Percentiles rank a stretch among this genome's conserved stretches.
Conservation (phyloP, 2,888 invertebrate species). For the Andrena fulva region DNA sequence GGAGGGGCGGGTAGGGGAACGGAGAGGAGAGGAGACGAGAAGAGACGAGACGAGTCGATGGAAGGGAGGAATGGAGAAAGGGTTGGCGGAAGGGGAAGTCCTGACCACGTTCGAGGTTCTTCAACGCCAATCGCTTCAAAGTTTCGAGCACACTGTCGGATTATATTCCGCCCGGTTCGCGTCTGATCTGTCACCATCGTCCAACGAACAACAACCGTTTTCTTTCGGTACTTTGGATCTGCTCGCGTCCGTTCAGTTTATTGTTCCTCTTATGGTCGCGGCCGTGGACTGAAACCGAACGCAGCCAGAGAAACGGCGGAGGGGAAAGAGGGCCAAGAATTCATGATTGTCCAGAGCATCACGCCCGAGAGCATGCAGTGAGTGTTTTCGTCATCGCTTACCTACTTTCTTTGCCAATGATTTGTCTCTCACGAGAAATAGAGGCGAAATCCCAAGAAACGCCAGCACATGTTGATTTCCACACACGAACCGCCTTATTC, state of each 20-base stretch:
- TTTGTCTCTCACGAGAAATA: too few relatives aligned
- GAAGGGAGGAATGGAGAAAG: slow-evolving; percentile 39
- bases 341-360: neutral
- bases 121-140: slow-evolving; percentile 71
- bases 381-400: slow-evolving; percentile 51
- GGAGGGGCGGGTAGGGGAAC: slow-evolving; percentile 11
- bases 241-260: neutral
- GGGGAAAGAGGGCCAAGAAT: slow-evolving; percentile 19
- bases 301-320: neutral
- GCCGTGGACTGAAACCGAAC: neutral
- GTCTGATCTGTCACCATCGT: slow-evolving; percentile 76
- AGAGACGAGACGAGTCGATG: slow-evolving; percentile 11
- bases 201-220: slow-evolving; percentile 58
- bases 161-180: slow-evolving; percentile 77
- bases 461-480: too few relatives aligned
- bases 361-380: slow-evolving; percentile 66
- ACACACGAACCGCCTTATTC: too few relatives aligned
- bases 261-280: neutral
- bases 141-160: slow-evolving; percentile 73
- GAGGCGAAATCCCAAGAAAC: too few relatives aligned
- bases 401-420: neutral
- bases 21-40: neutral
- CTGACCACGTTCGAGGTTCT: slow-evolving; percentile 79
- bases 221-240: neutral
- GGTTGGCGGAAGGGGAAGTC: slow-evolving; percentile 75